Evolutionary conservation across 64 coral and sea anemone species (phyloP).

Genomic region (Catalaphyllia jardinei): DNA sequence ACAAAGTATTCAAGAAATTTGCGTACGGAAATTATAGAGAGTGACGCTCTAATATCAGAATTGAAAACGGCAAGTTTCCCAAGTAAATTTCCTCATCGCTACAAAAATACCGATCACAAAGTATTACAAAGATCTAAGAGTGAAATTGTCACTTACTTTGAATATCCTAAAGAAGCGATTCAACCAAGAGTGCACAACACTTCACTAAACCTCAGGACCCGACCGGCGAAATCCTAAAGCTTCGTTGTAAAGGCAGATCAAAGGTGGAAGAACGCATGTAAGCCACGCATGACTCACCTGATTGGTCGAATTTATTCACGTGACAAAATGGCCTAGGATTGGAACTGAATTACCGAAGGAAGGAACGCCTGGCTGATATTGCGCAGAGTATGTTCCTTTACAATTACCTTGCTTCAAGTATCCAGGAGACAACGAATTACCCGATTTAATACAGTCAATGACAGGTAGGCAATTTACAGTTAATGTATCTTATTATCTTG

Average conservation of each 20-base stretch:
- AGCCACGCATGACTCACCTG: conserved; percentile 22
- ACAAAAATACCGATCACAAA: background rate
- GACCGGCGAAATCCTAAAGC: conserved; percentile 22
- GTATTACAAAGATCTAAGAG: background rate
- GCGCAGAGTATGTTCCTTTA: background rate
- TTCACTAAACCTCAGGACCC: background rate
- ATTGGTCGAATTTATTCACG: conserved; percentile 10
- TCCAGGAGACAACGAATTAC: background rate
- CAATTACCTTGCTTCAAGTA: background rate
- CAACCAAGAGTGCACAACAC: conserved; percentile 1
- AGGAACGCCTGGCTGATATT: conserved; percentile 15
- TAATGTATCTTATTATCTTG: background rate
- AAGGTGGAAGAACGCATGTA: conserved; percentile 27
- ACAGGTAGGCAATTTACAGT: background rate
- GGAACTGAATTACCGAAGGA: background rate
- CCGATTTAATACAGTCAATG: background rate
- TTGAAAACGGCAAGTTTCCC: background rate
- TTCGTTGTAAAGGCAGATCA: conserved; percentile 17
- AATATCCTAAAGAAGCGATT: background rate
- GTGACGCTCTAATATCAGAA: conserved; percentile 30
- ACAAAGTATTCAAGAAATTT: background rate
- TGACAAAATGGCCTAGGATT: background rate
- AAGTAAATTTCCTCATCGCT: background rate
- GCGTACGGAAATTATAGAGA: background rate
- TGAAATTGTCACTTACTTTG: conserved; percentile 20